Percentiles rank a stretch among this genome's conserved stretches.
phyloP scores from a whole-genome alignment of 2,797 vertebrate species.

The Potorous gilbertii region DNA sequence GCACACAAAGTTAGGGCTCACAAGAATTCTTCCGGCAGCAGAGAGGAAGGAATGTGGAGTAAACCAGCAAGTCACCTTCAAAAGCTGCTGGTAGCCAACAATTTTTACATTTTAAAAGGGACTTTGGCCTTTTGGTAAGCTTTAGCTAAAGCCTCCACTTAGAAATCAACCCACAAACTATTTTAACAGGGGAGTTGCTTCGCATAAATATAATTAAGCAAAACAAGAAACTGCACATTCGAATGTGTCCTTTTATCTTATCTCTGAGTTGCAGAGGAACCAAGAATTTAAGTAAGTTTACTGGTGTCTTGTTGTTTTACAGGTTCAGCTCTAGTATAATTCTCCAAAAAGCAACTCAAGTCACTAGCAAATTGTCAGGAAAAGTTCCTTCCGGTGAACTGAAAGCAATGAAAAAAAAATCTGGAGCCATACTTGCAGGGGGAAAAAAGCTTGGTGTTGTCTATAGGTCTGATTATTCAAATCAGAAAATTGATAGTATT shows the following conservation, averaged over 20 bases:
- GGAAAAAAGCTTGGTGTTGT: background rate
- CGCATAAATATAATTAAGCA: background rate
- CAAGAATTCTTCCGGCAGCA: slow-evolving; percentile 27
- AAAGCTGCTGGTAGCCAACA: background rate
- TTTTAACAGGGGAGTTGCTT: background rate
- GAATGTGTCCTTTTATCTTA: background rate
- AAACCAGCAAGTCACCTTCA: slow-evolving; percentile 64
- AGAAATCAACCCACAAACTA: background rate
- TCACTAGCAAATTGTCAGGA: background rate
- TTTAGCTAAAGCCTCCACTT: background rate
- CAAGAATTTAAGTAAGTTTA: background rate
- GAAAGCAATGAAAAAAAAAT: background rate
- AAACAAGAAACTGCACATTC: slow-evolving; percentile 12
- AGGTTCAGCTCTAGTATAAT: background rate
- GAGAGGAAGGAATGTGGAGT: background rate
- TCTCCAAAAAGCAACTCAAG: background rate
- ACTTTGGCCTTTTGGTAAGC: slow-evolving; percentile 25
- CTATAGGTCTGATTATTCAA: background rate
- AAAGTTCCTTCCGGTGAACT: background rate
- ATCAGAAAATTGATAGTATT: background rate
- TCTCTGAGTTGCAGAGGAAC: slow-evolving; percentile 8
- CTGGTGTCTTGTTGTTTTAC: background rate
- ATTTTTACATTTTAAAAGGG: slow-evolving; percentile 48
- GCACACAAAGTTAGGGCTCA: background rate
- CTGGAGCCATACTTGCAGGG: background rate